Evolutionary conservation across 2,888 invertebrate species (phyloP).

Genomic region (Hylaea fasciaria): DNA sequence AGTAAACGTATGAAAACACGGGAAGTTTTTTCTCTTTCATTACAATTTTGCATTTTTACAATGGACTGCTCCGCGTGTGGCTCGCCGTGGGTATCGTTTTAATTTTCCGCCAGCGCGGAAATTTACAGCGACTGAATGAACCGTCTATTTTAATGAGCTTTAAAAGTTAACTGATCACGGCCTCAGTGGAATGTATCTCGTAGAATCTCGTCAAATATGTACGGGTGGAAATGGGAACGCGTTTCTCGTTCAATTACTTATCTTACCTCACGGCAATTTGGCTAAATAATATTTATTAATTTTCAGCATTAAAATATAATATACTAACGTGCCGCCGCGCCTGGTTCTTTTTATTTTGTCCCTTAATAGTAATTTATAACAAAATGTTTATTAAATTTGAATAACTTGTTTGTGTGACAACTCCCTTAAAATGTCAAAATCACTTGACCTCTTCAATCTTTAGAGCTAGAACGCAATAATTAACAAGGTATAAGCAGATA

Average conservation of each 20-base stretch:
- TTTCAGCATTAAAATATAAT: too few species aligned
- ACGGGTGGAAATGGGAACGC: conserved; percentile 19
- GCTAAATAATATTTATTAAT: too few species aligned
- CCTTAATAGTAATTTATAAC: too few species aligned
- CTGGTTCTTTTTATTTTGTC: too few species aligned
- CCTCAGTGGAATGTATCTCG: conserved; percentile 47
- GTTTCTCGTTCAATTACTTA: conserved; percentile 19
- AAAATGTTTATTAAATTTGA: too few species aligned
- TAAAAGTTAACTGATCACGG: conserved; percentile 80
- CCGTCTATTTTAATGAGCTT: conserved; percentile 84
- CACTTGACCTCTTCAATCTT: background rate
- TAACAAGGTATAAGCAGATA: background rate
- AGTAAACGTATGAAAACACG: conserved; percentile 69
- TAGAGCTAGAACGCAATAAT: background rate
- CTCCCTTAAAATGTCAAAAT: too few species aligned
- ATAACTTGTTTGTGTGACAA: too few species aligned
- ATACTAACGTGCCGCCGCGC: too few species aligned
- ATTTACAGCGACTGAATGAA: conserved; percentile 80
- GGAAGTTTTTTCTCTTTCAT: conserved; percentile 65
- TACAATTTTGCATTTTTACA: conserved; percentile 69
- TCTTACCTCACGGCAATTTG: background rate
- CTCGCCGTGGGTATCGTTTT: conserved; percentile 80
- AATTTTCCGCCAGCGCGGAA: conserved; percentile 81
- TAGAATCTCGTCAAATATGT: conserved; percentile 46
- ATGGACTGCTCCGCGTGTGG: conserved; percentile 47